These are phyloP conservation scores for Myanophis thanlyinensis DNA, from an alignment of 2,113 vertebrate species.

Conservation along the genomic window DNA sequence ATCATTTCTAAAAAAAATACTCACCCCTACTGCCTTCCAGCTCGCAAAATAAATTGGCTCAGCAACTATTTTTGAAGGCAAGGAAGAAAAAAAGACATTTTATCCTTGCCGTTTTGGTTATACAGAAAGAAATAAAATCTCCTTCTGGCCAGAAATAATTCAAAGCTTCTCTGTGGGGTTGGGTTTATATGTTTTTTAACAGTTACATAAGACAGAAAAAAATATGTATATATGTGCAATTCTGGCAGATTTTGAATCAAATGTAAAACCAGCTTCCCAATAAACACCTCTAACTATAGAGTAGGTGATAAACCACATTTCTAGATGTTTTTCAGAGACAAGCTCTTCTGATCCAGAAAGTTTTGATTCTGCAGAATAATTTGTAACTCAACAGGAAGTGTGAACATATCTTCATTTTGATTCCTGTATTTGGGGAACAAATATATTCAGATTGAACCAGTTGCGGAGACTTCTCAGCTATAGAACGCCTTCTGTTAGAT, in stretches of 20 bases:
- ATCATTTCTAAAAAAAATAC: conserved; percentile 22
- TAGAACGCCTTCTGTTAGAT: background rate
- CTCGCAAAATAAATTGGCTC: conserved; percentile 1
- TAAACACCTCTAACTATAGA: background rate
- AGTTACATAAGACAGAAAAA: conserved; percentile 31
- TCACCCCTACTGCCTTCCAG: background rate
- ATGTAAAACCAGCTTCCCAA: background rate
- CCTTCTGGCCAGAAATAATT: conserved; percentile 9
- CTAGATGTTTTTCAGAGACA: background rate
- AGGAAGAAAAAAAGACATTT: conserved; percentile 7
- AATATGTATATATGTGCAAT: conserved; percentile 14
- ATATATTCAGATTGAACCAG: background rate
- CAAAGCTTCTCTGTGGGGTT: background rate
- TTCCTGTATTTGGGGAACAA: background rate
- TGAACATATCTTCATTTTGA: background rate
- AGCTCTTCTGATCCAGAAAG: background rate
- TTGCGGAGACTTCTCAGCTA: background rate
- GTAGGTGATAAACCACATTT: background rate
- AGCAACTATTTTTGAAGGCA: background rate
- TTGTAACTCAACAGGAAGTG: background rate
- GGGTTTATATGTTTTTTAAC: background rate
- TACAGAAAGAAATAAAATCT: conserved; percentile 26
- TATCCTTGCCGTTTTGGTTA: conserved; percentile 24
- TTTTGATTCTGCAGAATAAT: background rate
- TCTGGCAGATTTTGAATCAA: background rate